Evolutionary conservation across 1,140 invertebrate genomes (phyloP), one percentile per base, ranked within the genome.

Genomic region (Drosophila orena): DNA sequence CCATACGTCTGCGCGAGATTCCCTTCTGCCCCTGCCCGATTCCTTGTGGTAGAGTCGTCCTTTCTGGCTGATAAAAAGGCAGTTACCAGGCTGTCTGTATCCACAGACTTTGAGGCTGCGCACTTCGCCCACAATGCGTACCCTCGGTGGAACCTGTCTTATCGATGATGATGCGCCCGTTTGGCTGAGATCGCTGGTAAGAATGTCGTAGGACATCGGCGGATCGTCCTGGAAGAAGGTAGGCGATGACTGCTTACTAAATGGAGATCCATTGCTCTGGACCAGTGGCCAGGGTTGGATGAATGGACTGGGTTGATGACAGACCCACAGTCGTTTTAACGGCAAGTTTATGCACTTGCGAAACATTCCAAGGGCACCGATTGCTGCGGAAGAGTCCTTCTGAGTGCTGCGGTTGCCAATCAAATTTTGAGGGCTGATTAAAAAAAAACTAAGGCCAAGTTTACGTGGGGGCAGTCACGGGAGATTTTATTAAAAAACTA

Each of bases 201-300:
- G 70, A 14, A 75, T 74, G 40, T 74, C 69, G n/a, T 52, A 44
- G 38, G 52, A 24, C 70, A 64, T 75, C 0, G 38, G 38, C 4
- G 58, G 58, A 2, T 74, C 58, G 1, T 37, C 34, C 12, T 35
- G 34, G 0, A 66, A 8, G 11, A 14, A 11, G 22, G n/a, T 2
- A 5, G 66, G 44, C 3, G 15, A 10, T 4, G 38, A 10, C 30
- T 27, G 12, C 6, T 22, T 14, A 7, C n/a, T 27, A 11, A 20
- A 52, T 8, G 5, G 14, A 50, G 11, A 22, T 10, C 22, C 12
- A 14, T 22, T 12, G 55, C 38, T 22, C 6, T 15, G 17, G 7
- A 15, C 24, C n/a, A 15, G 24, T 20, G n/a, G 8, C 46, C 30
- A 37, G 46, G 20, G 4, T 11, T 37, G 24, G 7, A 22, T 2